Evolutionary conservation across 2,888 invertebrate species (phyloP).

Genomic region (Gortyna flavago): DNA sequence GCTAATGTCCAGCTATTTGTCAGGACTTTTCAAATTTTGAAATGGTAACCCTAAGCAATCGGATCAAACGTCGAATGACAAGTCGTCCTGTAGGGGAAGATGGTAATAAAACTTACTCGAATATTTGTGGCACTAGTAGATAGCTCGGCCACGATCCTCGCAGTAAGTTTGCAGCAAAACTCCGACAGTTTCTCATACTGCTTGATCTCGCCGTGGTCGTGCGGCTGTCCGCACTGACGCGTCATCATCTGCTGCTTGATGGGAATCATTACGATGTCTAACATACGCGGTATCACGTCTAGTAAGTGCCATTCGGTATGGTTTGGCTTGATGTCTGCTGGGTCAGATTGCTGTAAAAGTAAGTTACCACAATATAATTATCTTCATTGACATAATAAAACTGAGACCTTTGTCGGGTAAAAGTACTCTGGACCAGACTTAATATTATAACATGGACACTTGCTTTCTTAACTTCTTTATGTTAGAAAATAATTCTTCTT

Average conservation of each 20-base stretch:
- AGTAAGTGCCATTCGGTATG: constrained; percentile 92
- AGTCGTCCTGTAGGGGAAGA: background rate
- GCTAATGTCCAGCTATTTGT: background rate
- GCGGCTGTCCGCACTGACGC: constrained; percentile 84
- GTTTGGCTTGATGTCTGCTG: constrained; percentile 69
- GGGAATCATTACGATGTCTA: constrained; percentile 95
- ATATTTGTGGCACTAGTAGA: constrained; percentile 83
- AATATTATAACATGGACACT: background rate
- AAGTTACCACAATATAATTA: background rate
- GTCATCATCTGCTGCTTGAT: constrained; percentile 90
- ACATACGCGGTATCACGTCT: constrained; percentile 95
- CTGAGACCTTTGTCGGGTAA: too few relatives aligned
- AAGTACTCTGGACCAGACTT: background rate
- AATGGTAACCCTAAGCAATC: background rate
- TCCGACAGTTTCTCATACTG: constrained; percentile 90
- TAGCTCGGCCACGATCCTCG: constrained; percentile 96
- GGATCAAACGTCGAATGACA: background rate
- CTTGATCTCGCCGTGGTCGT: constrained; percentile 88
- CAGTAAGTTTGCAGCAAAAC: constrained; percentile 94
- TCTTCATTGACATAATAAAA: background rate
- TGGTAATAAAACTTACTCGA: constrained; percentile 70
- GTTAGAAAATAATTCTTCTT: background rate
- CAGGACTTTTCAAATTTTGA: background rate
- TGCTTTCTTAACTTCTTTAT: background rate
- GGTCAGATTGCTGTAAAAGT: constrained; percentile 72